Evolutionary conservation across 2,797 vertebrate genomes (phyloP).

Genomic region (Huso huso): DNA sequence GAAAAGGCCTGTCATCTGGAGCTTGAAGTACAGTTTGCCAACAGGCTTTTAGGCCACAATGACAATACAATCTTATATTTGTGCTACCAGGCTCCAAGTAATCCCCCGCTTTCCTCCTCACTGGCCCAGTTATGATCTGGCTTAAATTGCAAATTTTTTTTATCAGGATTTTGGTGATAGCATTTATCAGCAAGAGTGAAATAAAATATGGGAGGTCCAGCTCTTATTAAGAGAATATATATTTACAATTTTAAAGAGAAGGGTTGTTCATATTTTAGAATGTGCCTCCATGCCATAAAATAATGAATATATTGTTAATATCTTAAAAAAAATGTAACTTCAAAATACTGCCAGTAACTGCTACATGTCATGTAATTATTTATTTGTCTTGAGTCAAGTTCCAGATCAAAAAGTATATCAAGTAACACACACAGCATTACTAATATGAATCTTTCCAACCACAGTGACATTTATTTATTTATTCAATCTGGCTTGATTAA

Average conservation of each 20-base stretch:
- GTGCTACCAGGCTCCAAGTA: slow-evolving; percentile 74
- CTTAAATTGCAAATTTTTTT: slow-evolving; percentile 98
- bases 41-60: slow-evolving; percentile 76
- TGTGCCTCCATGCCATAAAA: slow-evolving; percentile 36
- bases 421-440: slow-evolving; percentile 1
- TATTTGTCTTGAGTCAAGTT: neutral
- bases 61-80: slow-evolving; percentile 91
- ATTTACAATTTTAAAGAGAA: slow-evolving; percentile 17
- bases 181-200: slow-evolving; percentile 87
- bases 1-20: slow-evolving; percentile 94
- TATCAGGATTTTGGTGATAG: slow-evolving; percentile 96
- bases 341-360: neutral
- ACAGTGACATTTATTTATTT: neutral
- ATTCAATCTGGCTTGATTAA: neutral
- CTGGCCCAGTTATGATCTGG: slow-evolving; percentile 80
- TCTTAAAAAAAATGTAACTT: neutral
- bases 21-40: slow-evolving; percentile 90
- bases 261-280: slow-evolving; percentile 31
- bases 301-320: slow-evolving; percentile 37
- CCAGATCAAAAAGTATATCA: neutral
- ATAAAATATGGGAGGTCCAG: slow-evolving; percentile 86
- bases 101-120: slow-evolving; percentile 82
- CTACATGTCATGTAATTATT: neutral
- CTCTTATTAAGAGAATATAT: slow-evolving; percentile 65
- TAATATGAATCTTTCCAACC: neutral